Base-by-base conservation (phyloP, 2,888 invertebrate genomes). In the Limnephilus marmoratus region DNA sequence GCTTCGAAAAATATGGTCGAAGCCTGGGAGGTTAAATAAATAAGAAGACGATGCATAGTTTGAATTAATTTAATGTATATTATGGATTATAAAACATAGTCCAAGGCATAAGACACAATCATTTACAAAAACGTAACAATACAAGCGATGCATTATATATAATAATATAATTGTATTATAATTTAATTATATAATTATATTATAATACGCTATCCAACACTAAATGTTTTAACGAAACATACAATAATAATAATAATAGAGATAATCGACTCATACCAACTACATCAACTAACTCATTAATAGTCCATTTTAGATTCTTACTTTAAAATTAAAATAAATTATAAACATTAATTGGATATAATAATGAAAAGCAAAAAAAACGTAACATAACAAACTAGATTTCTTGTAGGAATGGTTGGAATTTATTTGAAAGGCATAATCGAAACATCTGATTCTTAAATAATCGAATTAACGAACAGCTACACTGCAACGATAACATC, bases 51-150 rank as follows among this genome's bases (percentile, higher is more conserved):
- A 68, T 24, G 68, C 68, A 15, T 83, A 83, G 83, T 34, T 83
- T 83, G 83, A 83, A 83, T 83, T 83, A 83, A 83, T 83, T 83
- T 83, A 83, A 83, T 68, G 68, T 68, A 68, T 68, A 68, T 68
- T 68, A 68, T 68, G 68, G 68, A 68, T 24, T 83, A 83, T 83
- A 37, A 41, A 83, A 83, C 37, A 83, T 83, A 83, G 37, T 83
- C 83, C 83, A 83, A 34, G 37, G 83, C 83, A 83, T 83, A 83
- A 83, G 34, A 83, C 83, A 83, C 83, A 83, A 41, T 83, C 83
- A 83, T 37, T 83, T 68, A 83, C 83, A 83, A 41, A 83, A 83
- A 83, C 83, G 83, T 83, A 83, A 83, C 83, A 83, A 83, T 37
- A 41, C 83, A 41, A 83, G 34, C 83, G 37, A 83, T 83, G 37